Evolutionary conservation across 2,797 vertebrate genomes (phyloP), one percentile per base, ranked within the genome.

Genomic region (Takifugu rubripes): DNA sequence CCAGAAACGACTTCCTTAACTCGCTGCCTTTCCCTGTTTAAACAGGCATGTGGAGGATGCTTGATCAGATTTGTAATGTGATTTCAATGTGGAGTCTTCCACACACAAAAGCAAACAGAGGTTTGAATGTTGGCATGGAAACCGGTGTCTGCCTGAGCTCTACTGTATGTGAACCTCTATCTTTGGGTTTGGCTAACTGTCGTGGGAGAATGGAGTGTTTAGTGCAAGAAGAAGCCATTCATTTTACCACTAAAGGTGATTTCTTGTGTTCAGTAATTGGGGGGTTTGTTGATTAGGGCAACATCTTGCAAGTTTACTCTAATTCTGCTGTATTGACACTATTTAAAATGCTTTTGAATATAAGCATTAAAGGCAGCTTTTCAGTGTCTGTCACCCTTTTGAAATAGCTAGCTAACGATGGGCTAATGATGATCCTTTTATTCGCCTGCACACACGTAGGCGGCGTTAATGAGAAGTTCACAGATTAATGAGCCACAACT

Each of bases 41-140:
- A 46, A 21, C 21, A 9, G 21, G 21, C 6, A 3, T 10, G 6
- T 8, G n/a, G 3, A 16, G 27, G 44, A 31, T 29, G 6, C 24
- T 61, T 64, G 12, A 1, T 61, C 9, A 16, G 49, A 64, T 56
- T 59, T 7, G 9, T 44, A 8, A 52, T 5, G 27, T 25, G 45
- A 57, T 59, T 26, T 33, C 52, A 25, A 4, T 42, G 51, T 15
- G 15, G 47, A 21, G n/a, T 44, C 25, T 5, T 12, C 1, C 25
- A 15, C 31, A n/a, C 26, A 36, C 44, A 58, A 25, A 66, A 40
- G 14, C 58, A 56, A 31, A 62, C 31, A 16, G 45, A 68, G 61
- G 61, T 33, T 29, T 27, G 50, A 53, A 53, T 52, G 72, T 81
- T 81, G 72, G 57, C 79, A 61, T 74, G 66, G 78, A 73, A 78